phyloP scores from a whole-genome alignment of 2,888 invertebrate species.

The Schizotus pectinicornis region DNA sequence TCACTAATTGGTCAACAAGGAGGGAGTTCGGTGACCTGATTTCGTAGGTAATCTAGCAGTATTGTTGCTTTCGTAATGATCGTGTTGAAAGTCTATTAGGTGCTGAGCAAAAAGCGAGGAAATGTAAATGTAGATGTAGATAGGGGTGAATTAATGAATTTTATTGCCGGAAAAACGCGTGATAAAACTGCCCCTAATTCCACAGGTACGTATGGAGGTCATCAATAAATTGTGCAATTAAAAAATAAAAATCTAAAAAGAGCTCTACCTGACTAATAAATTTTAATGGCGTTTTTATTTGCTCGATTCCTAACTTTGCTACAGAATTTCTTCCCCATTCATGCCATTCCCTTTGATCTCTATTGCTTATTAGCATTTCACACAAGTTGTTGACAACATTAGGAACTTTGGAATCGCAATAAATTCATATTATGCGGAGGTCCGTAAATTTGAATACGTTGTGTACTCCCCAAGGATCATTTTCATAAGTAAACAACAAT shows the following conservation, averaged over 20 bases:
- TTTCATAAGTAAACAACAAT: neutral
- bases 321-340: neutral
- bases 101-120: too few species aligned
- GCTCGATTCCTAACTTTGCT: neutral
- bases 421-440: neutral
- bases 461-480: neutral
- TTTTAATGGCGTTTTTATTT: neutral
- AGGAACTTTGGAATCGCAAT: constrained; percentile 6
- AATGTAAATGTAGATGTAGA: too few species aligned
- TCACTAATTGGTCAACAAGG: too few species aligned
- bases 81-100: too few species aligned
- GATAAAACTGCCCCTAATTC: too few species aligned
- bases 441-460: constrained; percentile 1
- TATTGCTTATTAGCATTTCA: constrained; percentile 19
- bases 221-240: too few species aligned
- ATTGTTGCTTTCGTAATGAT: too few species aligned
- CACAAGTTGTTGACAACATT: constrained; percentile 1
- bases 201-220: too few species aligned
- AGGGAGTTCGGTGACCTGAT: too few species aligned
- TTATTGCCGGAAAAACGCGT: too few species aligned
- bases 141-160: too few species aligned
- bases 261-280: neutral
- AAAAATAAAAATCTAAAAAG: neutral
- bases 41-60: too few species aligned
- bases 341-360: constrained; percentile 9